Evolutionary conservation across 1,140 invertebrate genomes (phyloP), one percentile per base, ranked within the genome.

Genomic region (Anagrus nilaparvatae): DNA sequence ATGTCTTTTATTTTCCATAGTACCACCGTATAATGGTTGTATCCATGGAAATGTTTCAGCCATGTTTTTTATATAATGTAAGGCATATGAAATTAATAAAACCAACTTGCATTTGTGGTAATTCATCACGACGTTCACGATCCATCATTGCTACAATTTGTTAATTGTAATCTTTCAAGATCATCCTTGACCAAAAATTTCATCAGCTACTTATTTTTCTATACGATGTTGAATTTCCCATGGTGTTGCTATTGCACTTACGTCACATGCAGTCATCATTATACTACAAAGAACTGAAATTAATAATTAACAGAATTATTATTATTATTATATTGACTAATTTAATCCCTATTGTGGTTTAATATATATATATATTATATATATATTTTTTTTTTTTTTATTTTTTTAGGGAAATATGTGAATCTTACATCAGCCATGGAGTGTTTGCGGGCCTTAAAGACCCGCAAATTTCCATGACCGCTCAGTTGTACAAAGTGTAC

Each of bases 221-320:
- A 95, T 83, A 35, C 85, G 79, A 64, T 92, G 87, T 59, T 97
- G 93, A 1, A 95, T 82, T 48, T 95, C 87, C 93, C 94, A 97
- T 0, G 93, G 92, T 63, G 97, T 97, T 0, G 92, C 87, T 48
- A 97, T 97, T 3, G 93, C 93, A 42, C 89, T 89, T 0, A 97
- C 89, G 69, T 97, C 94, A 65, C 92, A 97, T 0, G 89, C 91
- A 1, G 94, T 97, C 94, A 97, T 97, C 82, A 97, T 87, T 87
- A 97, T 97, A 4, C 89, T 88, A 52, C 91, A 95, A 5, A 93
- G 67, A 30, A 93, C 87, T 87, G 54, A 52, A 69, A 61, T 54
- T 23, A 46, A 50, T 37, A 16, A n/a, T n/a, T n/a, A n/a, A n/a
- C n/a, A n/a, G n/a, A n/a, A n/a, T n/a, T n/a, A n/a, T n/a, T n/a